phyloP scores from a whole-genome alignment of 1,140 invertebrate species.

The Antheraea mylitta region DNA sequence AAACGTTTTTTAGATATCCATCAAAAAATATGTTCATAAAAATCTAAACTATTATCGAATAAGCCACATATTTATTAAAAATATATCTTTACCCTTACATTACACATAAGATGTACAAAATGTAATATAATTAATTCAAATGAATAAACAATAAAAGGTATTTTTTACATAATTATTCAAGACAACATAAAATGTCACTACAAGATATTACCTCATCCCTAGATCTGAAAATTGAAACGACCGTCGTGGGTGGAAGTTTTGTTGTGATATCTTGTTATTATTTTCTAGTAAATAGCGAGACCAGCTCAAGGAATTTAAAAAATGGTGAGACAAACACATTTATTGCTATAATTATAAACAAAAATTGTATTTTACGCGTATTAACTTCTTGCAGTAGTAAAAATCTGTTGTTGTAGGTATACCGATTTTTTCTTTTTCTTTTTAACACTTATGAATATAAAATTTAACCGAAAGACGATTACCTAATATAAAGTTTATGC shows the following conservation, averaged over 20 bases:
- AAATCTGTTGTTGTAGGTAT: not conserved
- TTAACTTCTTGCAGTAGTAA: not conserved
- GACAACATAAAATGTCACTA: too few relatives aligned
- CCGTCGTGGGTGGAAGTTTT: slow-evolving; percentile 57
- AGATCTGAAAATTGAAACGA: slow-evolving; percentile 44
- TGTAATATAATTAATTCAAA: too few relatives aligned
- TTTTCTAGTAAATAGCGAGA: slow-evolving; percentile 36
- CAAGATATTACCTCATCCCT: slow-evolving; percentile 18
- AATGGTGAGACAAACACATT: slow-evolving; percentile 44
- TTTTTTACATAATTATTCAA: too few relatives aligned
- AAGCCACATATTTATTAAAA: too few relatives aligned
- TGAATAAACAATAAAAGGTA: too few relatives aligned
- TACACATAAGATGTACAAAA: too few relatives aligned
- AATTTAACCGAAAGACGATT: not conserved
- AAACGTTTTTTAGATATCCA: too few relatives aligned
- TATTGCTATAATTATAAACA: not conserved
- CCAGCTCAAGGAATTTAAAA: slow-evolving; percentile 32
- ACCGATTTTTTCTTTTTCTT: not conserved
- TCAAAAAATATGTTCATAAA: too few relatives aligned
- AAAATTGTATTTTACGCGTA: not conserved
- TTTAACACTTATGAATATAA: not conserved
- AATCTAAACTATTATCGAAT: too few relatives aligned
- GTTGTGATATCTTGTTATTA: slow-evolving; percentile 60
- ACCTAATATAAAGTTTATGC: not conserved
- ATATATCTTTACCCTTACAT: too few relatives aligned